These are phyloP conservation scores for Dermatemys mawii DNA, from an alignment of 2,113 vertebrate species.

Conservation along the genomic window DNA sequence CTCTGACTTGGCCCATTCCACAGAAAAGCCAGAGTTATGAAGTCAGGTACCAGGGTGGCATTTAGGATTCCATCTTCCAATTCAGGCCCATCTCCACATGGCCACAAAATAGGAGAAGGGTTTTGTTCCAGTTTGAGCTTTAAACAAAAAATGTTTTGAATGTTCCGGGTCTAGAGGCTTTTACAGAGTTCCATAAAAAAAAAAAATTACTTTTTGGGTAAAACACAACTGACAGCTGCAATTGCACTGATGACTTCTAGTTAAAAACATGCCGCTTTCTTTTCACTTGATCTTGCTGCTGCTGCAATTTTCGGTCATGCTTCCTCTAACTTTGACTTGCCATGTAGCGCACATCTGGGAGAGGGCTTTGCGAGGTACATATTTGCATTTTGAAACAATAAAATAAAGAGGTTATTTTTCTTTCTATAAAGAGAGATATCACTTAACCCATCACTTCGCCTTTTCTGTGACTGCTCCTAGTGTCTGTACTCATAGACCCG, in stretches of 20 bases:
- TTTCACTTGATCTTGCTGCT: not conserved
- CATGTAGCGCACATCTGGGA: not conserved
- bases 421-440: not conserved
- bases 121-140: not conserved
- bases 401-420: not conserved
- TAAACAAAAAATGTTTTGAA: not conserved
- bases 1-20: not conserved
- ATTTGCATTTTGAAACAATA: not conserved
- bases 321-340: not conserved
- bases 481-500: not conserved
- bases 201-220: not conserved
- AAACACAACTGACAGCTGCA: not conserved
- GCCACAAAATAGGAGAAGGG: not conserved
- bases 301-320: not conserved
- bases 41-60: not conserved
- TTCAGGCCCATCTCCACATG: not conserved
- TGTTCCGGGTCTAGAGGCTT: constrained; percentile 9
- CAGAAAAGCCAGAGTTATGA: not conserved
- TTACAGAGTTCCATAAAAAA: constrained; percentile 18
- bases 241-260: constrained; percentile 14
- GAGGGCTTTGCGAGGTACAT: not conserved
- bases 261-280: not conserved
- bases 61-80: not conserved
- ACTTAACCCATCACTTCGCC: rapidly evolving
- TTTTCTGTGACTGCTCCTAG: not conserved